Conservation (phyloP, 2,113 vertebrate species). For the Passer montanus region DNA sequence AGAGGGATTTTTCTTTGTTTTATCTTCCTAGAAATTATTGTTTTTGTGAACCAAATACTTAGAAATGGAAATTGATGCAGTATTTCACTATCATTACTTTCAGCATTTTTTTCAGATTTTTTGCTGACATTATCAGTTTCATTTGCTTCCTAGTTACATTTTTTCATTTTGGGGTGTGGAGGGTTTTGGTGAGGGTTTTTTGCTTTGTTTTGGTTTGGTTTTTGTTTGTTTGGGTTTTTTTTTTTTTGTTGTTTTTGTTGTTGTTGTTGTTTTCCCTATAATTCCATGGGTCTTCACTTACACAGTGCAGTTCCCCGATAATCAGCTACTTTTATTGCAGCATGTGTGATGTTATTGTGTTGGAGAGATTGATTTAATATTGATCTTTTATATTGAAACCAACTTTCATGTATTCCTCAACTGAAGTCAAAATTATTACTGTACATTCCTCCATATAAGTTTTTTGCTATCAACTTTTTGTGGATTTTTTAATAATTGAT, state of each 20-base stretch:
- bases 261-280: not conserved
- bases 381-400: not conserved
- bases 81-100: not conserved
- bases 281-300: not conserved
- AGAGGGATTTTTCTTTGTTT: not conserved
- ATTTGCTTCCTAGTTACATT: not conserved
- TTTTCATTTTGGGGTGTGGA: not conserved
- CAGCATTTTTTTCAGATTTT: not conserved
- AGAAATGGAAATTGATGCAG: not conserved
- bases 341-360: not conserved
- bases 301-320: not conserved
- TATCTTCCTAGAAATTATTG: not conserved
- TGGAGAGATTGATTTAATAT: not conserved
- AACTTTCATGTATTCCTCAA: not conserved
- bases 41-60: not conserved
- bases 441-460: not conserved
- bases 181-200: not conserved
- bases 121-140: not conserved
- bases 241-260: not conserved
- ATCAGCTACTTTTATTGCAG: not conserved
- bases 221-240: not conserved
- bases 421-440: not conserved
- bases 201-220: not conserved
- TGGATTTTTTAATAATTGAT: not conserved
- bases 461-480: not conserved